Evolutionary conservation across 2,797 vertebrate species (phyloP), one percentile per base, ranked within the genome.

Genomic region (Alauda arvensis): DNA sequence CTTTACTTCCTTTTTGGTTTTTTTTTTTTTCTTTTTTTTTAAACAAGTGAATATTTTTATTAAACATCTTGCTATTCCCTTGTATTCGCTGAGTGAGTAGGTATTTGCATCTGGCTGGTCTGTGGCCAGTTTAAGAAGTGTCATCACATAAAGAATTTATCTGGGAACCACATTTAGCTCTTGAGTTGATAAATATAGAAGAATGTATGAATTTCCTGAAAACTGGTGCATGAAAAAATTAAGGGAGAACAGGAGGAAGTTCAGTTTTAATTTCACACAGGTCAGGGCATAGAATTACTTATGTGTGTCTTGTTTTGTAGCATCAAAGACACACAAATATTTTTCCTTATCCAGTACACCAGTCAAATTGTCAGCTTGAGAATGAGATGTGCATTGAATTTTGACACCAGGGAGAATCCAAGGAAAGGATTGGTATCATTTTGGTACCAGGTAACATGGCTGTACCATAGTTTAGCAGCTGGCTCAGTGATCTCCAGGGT

Each of bases 401-500:
- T 83, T 94, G 60, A 83, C 65, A 76, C 66, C 52, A 48, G 49
- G 53, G 67, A 68, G 77, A 79, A 76, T 62, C 12, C 62, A 91
- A 61, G 83, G 77, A 83, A 72, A 51, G 62, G 51, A 56, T 23
- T 8, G 1, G 53, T 66, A 60, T 67, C 66, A 25, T 51, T 89
- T 67, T 80, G 68, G 66, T 85, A 81, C 71, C 68, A 81, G 77
- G 89, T 78, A 79, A 89, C 15, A 20, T 9, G 56, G 52, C 78
- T 29, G 49, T 52, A 29, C 77, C 33, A 15, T 43, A 48, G 52
- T 57, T 83, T 18, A 89, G 70, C 77, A 88, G 85, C 93, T 84
- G 88, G 80, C 72, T 92, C 91, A 40, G n/a, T 90, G 82, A 91
- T 88, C 72, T 92, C 79, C 14, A 81, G 83, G 93, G 94, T 78